These are phyloP conservation scores for Caenorhabditis drosophilae DNA, from an alignment of 2,888 invertebrate genomes.

Conservation along the genomic window DNA sequence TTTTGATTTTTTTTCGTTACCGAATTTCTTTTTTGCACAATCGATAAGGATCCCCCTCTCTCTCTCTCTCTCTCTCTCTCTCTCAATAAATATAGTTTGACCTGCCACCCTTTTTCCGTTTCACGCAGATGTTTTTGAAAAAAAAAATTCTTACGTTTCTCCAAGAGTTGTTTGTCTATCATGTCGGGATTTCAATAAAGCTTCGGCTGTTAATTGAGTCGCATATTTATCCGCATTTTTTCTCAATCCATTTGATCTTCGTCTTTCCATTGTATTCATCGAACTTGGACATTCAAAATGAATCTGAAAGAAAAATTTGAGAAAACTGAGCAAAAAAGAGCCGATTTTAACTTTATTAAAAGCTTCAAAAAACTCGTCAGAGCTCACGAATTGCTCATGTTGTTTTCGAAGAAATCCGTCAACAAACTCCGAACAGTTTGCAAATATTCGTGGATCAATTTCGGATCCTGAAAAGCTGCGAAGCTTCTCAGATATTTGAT, in stretches of 20 bases:
- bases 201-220: slow-evolving; percentile 50
- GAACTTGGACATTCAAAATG: too few species aligned
- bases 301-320: too few species aligned
- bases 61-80: too few species aligned
- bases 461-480: slow-evolving; percentile 6
- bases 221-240: slow-evolving; percentile 16
- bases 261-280: slow-evolving; percentile 17
- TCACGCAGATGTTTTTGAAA: too few species aligned
- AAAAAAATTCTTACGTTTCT: slow-evolving; percentile 24
- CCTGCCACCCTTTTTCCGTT: too few species aligned
- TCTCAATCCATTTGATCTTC: slow-evolving; percentile 10
- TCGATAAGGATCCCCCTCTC: neutral
- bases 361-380: slow-evolving; percentile 62
- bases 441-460: slow-evolving; percentile 22
- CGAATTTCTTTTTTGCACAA: neutral
- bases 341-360: slow-evolving; percentile 56
- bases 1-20: too few species aligned
- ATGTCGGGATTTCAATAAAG: slow-evolving; percentile 50
- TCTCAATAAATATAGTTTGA: too few species aligned
- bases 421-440: slow-evolving; percentile 17
- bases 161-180: slow-evolving; percentile 44
- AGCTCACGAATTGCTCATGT: slow-evolving; percentile 56
- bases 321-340: too few species aligned
- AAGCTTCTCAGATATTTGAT: slow-evolving; percentile 36
- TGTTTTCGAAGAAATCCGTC: slow-evolving; percentile 47